Evolutionary conservation across 2,113 vertebrate genomes (phyloP), one percentile per base, ranked within the genome.

Genomic region (Azemiops feae): DNA sequence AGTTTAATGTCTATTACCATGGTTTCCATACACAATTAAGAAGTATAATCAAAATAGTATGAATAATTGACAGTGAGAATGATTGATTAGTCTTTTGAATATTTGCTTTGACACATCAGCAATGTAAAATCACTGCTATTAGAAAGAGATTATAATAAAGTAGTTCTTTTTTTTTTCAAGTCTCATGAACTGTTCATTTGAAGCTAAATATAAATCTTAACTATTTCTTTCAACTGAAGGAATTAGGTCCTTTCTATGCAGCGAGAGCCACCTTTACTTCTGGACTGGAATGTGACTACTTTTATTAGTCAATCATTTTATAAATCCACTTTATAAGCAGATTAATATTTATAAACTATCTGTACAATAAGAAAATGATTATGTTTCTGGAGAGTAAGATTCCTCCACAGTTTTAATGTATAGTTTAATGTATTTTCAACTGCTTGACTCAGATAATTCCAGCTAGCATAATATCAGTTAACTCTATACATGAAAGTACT

Each of bases 111-210:
- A 95, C 90, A 27, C 89, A n/a, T 60, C 92, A 23, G 96, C 88
- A 95, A 94, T 94, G 89, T n/a, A 93, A 96, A 96, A 93, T 64
- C 88, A 93, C 58, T 91, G 94, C 88, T 94, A 8, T 86, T 93
- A 95, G 25, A 97, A 94, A 87, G 9, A 30, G 94, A 90, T 95
- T 88, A 96, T 97, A 97, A 95, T 57, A 96, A 95, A 94, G 85
- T 93, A 0, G 16, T 88, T 92, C 47, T 87, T 89, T 91, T 47
- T 45, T 47, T 69, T 89, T 90, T 22, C 20, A 25, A 60, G 94
- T 92, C 25, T 89, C 45, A 91, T 55, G 90, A 95, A 43, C 64
- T 93, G 94, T 93, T 93, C 18, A 57, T 95, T 92, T 30, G 92
- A 52, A 94, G n/a, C 34, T 43, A 89, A 94, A 94, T 4, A 91